Percentiles rank a stretch among this genome's conserved stretches.
phyloP scores from a whole-genome alignment of 2,113 vertebrate genomes.

The Ancistrus triradiatus region DNA sequence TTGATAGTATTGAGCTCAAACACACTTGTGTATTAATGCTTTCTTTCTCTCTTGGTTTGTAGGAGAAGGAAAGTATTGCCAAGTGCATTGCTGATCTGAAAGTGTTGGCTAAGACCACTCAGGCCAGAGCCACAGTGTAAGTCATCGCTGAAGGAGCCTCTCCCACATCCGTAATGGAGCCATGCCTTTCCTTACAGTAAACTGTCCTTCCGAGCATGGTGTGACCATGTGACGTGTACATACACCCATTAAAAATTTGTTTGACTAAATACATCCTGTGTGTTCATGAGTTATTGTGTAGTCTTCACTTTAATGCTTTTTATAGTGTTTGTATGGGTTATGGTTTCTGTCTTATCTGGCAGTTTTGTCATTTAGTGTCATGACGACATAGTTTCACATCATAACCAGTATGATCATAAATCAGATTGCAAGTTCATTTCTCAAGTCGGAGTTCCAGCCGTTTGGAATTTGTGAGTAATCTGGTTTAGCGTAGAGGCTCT shows the following conservation, averaged over 20 bases:
- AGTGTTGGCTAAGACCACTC: slow-evolving; percentile 72
- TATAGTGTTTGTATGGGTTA: too few relatives aligned
- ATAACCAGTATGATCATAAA: slow-evolving; percentile 7
- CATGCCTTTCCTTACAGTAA: slow-evolving; percentile 57
- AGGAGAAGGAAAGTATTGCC: slow-evolving; percentile 92
- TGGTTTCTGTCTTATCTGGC: neutral
- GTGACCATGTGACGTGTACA: slow-evolving; percentile 65
- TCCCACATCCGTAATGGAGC: slow-evolving; percentile 41
- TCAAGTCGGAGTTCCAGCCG: neutral
- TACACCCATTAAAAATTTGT: slow-evolving; percentile 66
- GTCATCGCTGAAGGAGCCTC: slow-evolving; percentile 43
- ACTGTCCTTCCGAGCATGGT: slow-evolving; percentile 57
- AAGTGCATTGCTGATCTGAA: slow-evolving; percentile 94
- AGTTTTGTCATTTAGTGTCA: neutral
- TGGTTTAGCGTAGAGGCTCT: slow-evolving; percentile 24
- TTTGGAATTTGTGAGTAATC: neutral
- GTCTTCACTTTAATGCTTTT: too few relatives aligned
- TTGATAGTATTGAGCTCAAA: too few relatives aligned
- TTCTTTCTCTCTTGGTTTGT: slow-evolving; percentile 45
- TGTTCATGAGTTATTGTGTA: neutral
- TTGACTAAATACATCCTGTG: slow-evolving; percentile 52
- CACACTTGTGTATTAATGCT: too few relatives aligned
- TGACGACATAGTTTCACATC: neutral
- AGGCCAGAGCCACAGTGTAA: slow-evolving; percentile 57
- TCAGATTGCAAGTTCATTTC: neutral